Evolutionary conservation across 2,888 invertebrate species (phyloP).

Genomic region (Drosophila acutilabella): DNA sequence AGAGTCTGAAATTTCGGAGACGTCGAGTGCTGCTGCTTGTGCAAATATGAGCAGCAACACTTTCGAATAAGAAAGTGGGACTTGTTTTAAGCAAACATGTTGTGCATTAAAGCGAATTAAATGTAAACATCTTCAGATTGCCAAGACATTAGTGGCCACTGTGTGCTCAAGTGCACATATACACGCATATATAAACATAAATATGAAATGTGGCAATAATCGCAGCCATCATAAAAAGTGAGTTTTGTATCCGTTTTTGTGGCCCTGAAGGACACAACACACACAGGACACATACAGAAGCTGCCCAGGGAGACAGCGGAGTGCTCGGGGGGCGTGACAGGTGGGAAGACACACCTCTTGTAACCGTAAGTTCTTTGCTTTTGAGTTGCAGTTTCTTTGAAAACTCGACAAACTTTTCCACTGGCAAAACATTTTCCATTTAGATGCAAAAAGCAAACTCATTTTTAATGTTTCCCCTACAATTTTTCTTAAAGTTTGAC

Average conservation of each 20-base stretch:
- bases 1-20: neutral
- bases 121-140: conserved; percentile 50
- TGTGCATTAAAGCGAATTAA: conserved; percentile 56
- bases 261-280: neutral
- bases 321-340: neutral
- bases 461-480: conserved; percentile 35
- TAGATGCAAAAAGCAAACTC: conserved; percentile 52
- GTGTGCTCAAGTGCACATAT: neutral
- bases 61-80: conserved; percentile 20
- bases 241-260: conserved; percentile 6
- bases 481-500: conserved; percentile 31
- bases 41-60: conserved; percentile 29
- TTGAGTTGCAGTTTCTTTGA: conserved; percentile 18
- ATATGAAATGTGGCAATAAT: conserved; percentile 27
- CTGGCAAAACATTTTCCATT: conserved; percentile 45
- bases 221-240: conserved; percentile 27
- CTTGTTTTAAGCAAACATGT: conserved; percentile 43
- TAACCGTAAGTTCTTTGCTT: conserved; percentile 24
- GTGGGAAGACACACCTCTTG: neutral
- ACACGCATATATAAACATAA: conserved; percentile 15
- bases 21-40: conserved; percentile 3
- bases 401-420: conserved; percentile 43
- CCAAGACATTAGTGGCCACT: conserved; percentile 34
- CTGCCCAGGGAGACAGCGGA: neutral
- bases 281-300: too few species aligned